A percentile compares a stretch with the other conserved stretches of the same genome.
phyloP scores from a whole-genome alignment of 2,888 invertebrate genomes.

The Nephrotoma guestfalica region DNA sequence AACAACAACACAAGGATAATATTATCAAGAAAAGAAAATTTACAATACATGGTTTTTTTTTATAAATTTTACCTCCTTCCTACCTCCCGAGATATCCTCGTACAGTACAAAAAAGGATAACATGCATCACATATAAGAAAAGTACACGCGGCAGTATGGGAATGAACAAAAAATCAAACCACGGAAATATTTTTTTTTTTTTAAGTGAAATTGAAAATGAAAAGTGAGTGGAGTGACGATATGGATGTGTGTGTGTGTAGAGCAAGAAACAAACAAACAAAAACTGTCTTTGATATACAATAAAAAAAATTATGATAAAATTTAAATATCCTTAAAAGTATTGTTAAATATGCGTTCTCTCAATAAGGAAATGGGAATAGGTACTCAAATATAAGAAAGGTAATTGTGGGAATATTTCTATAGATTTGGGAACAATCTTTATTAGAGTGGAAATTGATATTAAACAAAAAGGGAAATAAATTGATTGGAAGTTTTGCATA shows the following conservation, averaged over 20 bases:
- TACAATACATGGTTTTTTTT: neutral
- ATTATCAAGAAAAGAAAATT: neutral
- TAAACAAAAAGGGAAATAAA: neutral
- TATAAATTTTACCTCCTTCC: neutral
- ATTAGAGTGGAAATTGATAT: neutral
- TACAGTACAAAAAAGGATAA: neutral
- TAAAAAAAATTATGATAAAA: neutral
- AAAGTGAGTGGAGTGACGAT: neutral
- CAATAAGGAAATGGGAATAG: neutral
- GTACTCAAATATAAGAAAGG: neutral
- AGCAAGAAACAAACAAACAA: neutral
- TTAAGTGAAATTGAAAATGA: neutral
- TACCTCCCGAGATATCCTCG: neutral
- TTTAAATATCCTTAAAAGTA: neutral
- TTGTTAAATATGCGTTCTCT: neutral
- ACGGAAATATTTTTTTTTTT: neutral
- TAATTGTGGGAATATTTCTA: neutral
- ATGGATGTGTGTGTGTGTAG: neutral
- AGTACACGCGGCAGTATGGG: neutral
- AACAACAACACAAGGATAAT: neutral
- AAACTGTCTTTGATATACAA: neutral
- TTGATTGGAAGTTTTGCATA: neutral
- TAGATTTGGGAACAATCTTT: neutral
- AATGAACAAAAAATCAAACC: neutral
- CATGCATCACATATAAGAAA: neutral